phyloP scores from a whole-genome alignment of 2,888 invertebrate genomes.

The Temnothorax ravouxi region DNA sequence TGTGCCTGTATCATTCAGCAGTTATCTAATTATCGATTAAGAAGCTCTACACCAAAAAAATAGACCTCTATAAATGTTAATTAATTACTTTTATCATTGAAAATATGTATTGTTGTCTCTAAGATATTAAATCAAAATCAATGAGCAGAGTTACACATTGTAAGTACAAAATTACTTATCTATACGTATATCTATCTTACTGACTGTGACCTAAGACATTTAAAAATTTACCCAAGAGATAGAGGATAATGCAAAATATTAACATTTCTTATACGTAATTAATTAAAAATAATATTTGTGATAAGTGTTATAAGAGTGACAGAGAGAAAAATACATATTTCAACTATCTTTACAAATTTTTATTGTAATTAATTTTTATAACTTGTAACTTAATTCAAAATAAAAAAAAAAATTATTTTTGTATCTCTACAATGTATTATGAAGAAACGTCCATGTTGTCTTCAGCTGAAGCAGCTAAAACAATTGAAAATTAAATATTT shows the following conservation, averaged over 20 bases:
- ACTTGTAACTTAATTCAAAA: constrained; percentile 21
- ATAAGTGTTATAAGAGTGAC: not conserved
- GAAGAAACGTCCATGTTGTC: constrained; percentile 81
- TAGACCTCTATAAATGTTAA: constrained; percentile 69
- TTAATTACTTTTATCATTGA: constrained; percentile 1
- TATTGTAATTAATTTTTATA: constrained; percentile 14
- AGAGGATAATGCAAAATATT: constrained; percentile 3
- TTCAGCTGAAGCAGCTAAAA: constrained; percentile 75
- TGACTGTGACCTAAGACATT: not conserved
- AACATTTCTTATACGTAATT: constrained; percentile 3
- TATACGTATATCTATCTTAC: not conserved
- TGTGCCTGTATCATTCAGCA: too few relatives aligned
- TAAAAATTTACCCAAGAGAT: constrained; percentile 7
- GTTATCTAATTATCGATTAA: constrained; percentile 59
- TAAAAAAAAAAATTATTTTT: not conserved
- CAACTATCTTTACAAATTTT: not conserved
- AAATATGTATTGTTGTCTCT: constrained; percentile 25
- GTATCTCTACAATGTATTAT: constrained; percentile 22
- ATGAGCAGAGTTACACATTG: constrained; percentile 6
- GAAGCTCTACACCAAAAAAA: constrained; percentile 79
- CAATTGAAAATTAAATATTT: constrained; percentile 5
- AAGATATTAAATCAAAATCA: constrained; percentile 27
- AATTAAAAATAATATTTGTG: constrained; percentile 15
- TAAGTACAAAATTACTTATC: not conserved
- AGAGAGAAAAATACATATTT: not conserved